A percentile compares a stretch with the other conserved stretches of the same genome.
Evolutionary conservation across 1,140 invertebrate genomes (phyloP).

Genomic region (Diorhabda carinulata): DNA sequence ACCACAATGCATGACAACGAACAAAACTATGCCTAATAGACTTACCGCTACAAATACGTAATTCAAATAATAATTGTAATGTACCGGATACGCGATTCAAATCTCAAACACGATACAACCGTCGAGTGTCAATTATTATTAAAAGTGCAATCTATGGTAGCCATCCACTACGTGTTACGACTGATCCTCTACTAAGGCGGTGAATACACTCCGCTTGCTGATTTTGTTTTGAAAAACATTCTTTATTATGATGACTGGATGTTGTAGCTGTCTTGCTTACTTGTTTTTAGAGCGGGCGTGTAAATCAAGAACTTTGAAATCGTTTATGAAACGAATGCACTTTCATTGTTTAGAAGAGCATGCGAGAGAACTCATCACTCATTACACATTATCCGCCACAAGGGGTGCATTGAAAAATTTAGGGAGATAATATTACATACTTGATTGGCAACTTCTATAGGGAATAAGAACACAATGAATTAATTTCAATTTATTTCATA

Average conservation of each 20-base stretch:
- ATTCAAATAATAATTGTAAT: background rate
- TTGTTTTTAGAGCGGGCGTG: background rate
- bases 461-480: no score
- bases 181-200: no score
- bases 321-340: no score
- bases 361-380: no score
- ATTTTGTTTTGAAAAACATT: background rate
- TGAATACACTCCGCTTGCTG: background rate
- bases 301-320: no score
- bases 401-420: no score
- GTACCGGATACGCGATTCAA: background rate
- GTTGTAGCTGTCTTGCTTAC: background rate
- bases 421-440: no score
- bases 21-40: background rate
- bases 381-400: no score
- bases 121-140: background rate
- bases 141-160: background rate
- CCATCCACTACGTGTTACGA: no score
- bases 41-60: background rate
- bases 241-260: background rate
- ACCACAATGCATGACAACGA: background rate
- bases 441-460: no score
- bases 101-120: background rate
- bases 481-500: no score
- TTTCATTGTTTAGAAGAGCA: no score